A percentile compares a stretch with the other conserved stretches of the same genome.
Conservation (phyloP, 1,140 invertebrate species). For the Drosophila sproati region DNA sequence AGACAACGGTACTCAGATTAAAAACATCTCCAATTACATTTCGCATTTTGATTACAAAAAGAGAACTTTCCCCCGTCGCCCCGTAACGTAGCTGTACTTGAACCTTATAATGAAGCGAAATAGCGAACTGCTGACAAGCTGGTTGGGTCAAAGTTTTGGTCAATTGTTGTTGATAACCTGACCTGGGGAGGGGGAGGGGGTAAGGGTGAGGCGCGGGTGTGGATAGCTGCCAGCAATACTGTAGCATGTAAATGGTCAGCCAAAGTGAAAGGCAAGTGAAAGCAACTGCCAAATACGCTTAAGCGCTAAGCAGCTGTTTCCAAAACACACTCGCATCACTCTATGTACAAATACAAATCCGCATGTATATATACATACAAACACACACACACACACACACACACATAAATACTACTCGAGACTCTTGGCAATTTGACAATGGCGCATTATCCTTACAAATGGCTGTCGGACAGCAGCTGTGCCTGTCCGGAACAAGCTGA, state of each 20-base stretch:
- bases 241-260: conserved; percentile 46
- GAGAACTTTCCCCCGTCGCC: conserved; percentile 20
- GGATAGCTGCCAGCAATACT: conserved; percentile 28
- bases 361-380: no score
- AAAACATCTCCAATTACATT: conserved; percentile 23
- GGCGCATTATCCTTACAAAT: conserved; percentile 75
- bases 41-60: conserved; percentile 68
- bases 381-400: no score
- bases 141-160: background rate
- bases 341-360: no score
- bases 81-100: conserved; percentile 18
- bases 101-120: conserved; percentile 51
- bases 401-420: conserved; percentile 4
- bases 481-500: conserved; percentile 4
- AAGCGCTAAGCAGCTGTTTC: conserved; percentile 63
- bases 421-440: conserved; percentile 76
- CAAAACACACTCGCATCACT: background rate
- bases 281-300: conserved; percentile 56
- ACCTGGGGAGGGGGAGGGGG: background rate
- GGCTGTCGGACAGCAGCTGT: conserved; percentile 51
- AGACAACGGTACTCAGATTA: background rate
- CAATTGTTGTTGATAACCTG: conserved; percentile 1
- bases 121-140: conserved; percentile 53
- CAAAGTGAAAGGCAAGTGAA: conserved; percentile 30
- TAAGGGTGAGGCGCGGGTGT: background rate